phyloP scores from a whole-genome alignment of 2,113 vertebrate genomes.

The Leucopsar rothschildi region DNA sequence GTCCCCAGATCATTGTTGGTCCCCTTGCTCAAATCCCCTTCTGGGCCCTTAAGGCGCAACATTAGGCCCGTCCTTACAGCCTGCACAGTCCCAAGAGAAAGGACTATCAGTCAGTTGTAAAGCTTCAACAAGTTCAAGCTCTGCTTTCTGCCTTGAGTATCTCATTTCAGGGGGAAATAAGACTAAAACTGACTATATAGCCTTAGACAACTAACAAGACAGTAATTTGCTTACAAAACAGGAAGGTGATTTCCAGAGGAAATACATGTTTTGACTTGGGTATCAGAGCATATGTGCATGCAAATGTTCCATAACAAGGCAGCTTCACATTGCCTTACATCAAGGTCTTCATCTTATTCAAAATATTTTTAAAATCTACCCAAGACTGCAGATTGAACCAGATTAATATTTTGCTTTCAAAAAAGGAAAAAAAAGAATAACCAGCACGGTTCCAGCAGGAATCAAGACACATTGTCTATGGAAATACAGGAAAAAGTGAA shows the following conservation, averaged over 20 bases:
- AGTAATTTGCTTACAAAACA: neutral
- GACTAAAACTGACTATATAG: neutral
- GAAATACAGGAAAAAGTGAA: neutral
- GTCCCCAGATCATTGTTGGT: fast-evolving
- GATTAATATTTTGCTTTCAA: neutral
- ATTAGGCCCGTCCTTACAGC: neutral
- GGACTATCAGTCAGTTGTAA: neutral
- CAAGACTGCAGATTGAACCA: neutral
- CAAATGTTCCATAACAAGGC: neutral
- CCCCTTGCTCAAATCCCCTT: neutral
- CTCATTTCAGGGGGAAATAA: neutral
- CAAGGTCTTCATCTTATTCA: neutral
- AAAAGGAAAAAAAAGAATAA: neutral
- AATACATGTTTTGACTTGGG: neutral
- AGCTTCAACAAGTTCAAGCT: neutral
- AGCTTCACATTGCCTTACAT: neutral
- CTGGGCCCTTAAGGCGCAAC: neutral
- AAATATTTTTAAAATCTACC: neutral
- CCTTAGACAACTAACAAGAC: neutral
- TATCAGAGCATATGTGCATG: neutral
- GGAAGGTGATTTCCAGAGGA: conserved; percentile 34
- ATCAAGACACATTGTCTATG: neutral
- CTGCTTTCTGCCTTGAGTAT: neutral
- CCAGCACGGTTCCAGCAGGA: neutral
- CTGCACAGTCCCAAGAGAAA: neutral